Conservation (phyloP, 1,140 invertebrate species). For the Nomia melanderi region DNA sequence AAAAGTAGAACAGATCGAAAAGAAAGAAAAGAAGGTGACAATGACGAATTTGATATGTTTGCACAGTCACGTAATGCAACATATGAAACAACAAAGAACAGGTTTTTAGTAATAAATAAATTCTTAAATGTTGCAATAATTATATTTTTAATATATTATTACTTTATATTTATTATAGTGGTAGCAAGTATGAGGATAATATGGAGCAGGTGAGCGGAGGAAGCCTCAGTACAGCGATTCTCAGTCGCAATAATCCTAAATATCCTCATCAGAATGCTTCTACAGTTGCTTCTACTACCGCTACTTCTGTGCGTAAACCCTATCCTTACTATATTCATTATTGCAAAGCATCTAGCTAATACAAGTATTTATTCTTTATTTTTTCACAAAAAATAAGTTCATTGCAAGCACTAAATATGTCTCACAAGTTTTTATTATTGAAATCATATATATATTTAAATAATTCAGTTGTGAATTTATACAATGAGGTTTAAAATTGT, state of each 20-base stretch:
- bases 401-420: neutral
- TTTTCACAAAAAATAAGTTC: conserved; percentile 5
- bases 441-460: conserved; percentile 14
- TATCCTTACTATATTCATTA: conserved; percentile 41
- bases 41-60: conserved; percentile 95
- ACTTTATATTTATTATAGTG: conserved; percentile 77
- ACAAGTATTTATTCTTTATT: conserved; percentile 5
- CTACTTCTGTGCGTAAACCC: conserved; percentile 70
- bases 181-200: conserved; percentile 89
- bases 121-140: neutral
- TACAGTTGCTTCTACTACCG: conserved; percentile 56
- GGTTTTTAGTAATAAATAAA: conserved; percentile 75
- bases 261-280: conserved; percentile 58
- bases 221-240: conserved; percentile 73
- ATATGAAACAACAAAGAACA: conserved; percentile 86
- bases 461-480: conserved; percentile 20
- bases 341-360: conserved; percentile 26
- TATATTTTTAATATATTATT: neutral
- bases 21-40: conserved; percentile 77
- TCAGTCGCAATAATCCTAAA: conserved; percentile 73
- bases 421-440: conserved; percentile 13
- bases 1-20: conserved; percentile 66
- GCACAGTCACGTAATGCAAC: conserved; percentile 91
- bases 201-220: conserved; percentile 83
- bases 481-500: conserved; percentile 34